Conservation (phyloP, 2,113 vertebrate species). For the Eidolon helvum region DNA sequence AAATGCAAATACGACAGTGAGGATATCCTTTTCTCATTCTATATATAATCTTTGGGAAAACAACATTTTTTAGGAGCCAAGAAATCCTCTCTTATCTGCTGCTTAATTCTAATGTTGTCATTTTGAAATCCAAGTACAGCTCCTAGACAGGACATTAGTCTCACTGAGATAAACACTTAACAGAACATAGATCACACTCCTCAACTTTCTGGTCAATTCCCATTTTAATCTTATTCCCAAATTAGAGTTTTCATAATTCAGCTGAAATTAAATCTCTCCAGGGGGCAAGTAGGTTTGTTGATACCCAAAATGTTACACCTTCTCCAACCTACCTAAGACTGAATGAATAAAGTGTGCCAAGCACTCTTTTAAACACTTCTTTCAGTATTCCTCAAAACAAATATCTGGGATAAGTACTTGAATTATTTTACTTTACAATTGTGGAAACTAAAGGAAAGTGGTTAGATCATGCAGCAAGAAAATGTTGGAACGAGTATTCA, state of each 20-base stretch:
- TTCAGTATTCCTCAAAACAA: neutral
- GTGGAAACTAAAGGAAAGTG: neutral
- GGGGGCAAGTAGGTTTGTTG: slow-evolving; percentile 31
- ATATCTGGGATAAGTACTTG: neutral
- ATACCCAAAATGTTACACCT: neutral
- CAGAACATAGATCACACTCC: slow-evolving; percentile 51
- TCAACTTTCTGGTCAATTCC: slow-evolving; percentile 57
- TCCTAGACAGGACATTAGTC: slow-evolving; percentile 59
- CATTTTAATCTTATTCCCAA: slow-evolving; percentile 74
- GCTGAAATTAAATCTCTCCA: slow-evolving; percentile 69
- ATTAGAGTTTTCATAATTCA: slow-evolving; percentile 31
- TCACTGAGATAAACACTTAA: slow-evolving; percentile 41
- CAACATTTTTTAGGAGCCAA: slow-evolving; percentile 27
- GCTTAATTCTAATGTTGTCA: slow-evolving; percentile 35
- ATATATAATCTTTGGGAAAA: slow-evolving; percentile 24
- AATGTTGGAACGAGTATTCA: neutral
- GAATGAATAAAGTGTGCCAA: neutral
- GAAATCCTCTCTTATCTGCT: neutral
- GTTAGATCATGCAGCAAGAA: neutral
- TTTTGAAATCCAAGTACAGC: slow-evolving; percentile 64
- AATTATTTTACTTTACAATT: neutral
- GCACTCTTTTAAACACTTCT: neutral
- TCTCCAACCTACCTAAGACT: neutral
- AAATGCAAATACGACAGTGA: slow-evolving; percentile 16
- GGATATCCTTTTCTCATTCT: slow-evolving; percentile 37